Base-by-base conservation (phyloP, 2,797 vertebrate genomes). In the Miichthys miiuy region DNA sequence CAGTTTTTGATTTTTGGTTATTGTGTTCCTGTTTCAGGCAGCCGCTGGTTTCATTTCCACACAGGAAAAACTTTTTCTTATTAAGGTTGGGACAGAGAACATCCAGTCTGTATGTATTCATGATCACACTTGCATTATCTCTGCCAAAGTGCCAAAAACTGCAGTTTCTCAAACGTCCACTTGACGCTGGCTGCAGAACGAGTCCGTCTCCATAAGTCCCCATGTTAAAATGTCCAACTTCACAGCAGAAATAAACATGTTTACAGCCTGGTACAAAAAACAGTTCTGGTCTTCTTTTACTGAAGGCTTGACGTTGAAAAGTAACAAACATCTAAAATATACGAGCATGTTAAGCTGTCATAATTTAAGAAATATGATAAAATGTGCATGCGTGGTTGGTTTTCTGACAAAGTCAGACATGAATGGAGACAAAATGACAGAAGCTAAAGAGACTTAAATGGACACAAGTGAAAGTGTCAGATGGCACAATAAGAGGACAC, bases 401-500 rank as follows among this genome's bases (percentile, higher is more conserved):
- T 38, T 38, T 38, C 34, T 38, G 34, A 38, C 30, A 67, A 18
- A 30, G 52, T 44, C 23, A 10, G 48, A 79, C 50, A 8, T 51
- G 50, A 70, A 41, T 6, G 16, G 46, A 69, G 18, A n/a, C 25
- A 38, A 51, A 4, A 20, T 8, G 11, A 11, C 47, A 46, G 54
- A 20, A 44, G 61, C 66, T 44, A 21, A 57, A 80, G 23, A 0
- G 12, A 51, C 18, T 51, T 46, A 72, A 80, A 77, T 21, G 52
- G 27, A 41, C 51, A 77, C 65, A 11, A 14, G 62, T 13, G 57
- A 63, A 48, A 75, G 85, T 54, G 71, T 68, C 75, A 73, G 60
- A 75, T 44, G 67, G 62, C 54, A 75, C 72, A 63, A 72, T 27
- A 68, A 86, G 72, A 88, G 57, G 42, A 75, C 65, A 10, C 5